Conservation (phyloP, 2,113 vertebrate species). For the Leuciscus idus region DNA sequence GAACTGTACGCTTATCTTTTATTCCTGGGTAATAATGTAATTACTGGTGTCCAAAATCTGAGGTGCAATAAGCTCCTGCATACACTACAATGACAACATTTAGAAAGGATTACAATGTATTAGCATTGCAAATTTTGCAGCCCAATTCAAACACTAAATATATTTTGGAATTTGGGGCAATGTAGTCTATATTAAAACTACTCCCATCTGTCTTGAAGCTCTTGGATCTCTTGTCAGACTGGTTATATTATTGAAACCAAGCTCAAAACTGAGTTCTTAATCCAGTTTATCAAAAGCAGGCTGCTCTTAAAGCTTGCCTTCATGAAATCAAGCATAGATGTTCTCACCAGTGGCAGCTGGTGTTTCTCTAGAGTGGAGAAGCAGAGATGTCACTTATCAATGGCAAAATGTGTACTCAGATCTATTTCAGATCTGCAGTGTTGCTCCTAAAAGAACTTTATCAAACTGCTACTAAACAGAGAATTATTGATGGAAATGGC, state of each 20-base stretch:
- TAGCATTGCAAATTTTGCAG: not conserved
- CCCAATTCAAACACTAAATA: not conserved
- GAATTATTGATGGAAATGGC: not conserved
- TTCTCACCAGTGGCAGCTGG: slow-evolving; percentile 11
- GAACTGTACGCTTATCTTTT: not conserved
- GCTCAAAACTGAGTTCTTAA: slow-evolving; percentile 12
- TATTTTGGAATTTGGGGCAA: slow-evolving; percentile 7
- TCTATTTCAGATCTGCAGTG: not conserved
- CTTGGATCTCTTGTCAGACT: not conserved
- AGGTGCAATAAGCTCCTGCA: not conserved
- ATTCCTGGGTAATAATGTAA: not conserved
- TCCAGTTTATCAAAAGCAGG: slow-evolving; percentile 20
- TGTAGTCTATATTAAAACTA: slow-evolving; percentile 8
- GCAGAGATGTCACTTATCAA: slow-evolving; percentile 4
- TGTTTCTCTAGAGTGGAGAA: not conserved
- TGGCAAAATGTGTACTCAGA: not conserved
- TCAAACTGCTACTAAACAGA: not conserved
- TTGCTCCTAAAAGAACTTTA: not conserved
- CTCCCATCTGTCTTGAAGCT: slow-evolving; percentile 4
- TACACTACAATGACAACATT: not conserved
- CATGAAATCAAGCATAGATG: slow-evolving; percentile 14
- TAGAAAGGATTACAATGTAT: not conserved
- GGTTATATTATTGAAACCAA: slow-evolving; percentile 6
- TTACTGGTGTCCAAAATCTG: not conserved
- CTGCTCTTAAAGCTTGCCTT: slow-evolving; percentile 4